Base-by-base conservation (phyloP, 2,113 vertebrate genomes). In the Cebus imitator region DNA sequence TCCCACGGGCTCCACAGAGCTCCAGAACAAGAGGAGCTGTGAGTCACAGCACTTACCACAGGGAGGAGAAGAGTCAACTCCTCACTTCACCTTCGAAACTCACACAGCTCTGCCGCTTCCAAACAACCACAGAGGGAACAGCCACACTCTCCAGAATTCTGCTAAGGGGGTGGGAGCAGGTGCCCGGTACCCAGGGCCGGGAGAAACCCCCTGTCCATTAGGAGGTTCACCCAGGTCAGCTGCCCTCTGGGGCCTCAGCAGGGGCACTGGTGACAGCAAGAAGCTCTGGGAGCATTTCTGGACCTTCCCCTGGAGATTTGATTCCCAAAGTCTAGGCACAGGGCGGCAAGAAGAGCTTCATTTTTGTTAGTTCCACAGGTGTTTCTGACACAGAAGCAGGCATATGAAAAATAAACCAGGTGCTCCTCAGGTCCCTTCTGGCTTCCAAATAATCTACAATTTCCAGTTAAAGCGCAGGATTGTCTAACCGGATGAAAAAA, bases 391-490 rank as follows among this genome's bases (percentile, higher is more conserved):
- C 21, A 7, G 17, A 25, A 45, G n/a, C 13, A 50, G 32, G 13
- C 43, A 57, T 8, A 52, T 37, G 11, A 37, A 73, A 82, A 87
- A 43, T 43, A 3, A 68, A 52, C 0, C 0, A 27, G 2, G 2
- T n/a, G 20, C 40, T 45, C 79, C 5, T 21, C 37, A 82, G 68
- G 17, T 27, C 0, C 37, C 43, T 64, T 89, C 64, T 40, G 35
- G 78, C 50, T 91, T 66, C 68, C 37, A 76, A 73, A 57, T 45
- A 86, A 94, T 92, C 5, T 45, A 2, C 45, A 96, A 86, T 32
- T 64, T 89, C 64, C 75, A 45, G 17, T 20, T 68, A 55, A 58
- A 81, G 73, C 30, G 73, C 30, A 95, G 90, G 37, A 37, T 20
- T 37, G n/a, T 43, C 16, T 5, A 25, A 20, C 16, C 45, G 23